Base-by-base conservation (phyloP, 2,797 vertebrate species). In the Chromobotia macracanthus region DNA sequence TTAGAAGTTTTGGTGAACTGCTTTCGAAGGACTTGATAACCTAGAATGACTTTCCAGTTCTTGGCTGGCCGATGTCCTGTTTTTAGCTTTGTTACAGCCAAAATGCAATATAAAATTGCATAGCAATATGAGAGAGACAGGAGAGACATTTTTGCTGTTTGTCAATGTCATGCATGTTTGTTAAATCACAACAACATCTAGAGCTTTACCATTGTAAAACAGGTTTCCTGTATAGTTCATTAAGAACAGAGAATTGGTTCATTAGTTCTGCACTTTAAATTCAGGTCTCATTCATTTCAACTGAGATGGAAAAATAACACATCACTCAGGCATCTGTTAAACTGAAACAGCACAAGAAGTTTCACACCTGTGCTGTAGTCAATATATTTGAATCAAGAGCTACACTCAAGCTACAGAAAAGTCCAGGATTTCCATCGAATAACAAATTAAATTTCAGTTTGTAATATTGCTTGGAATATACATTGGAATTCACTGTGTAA, bases 1-100 rank as follows among this genome's bases (percentile, higher is more conserved):
- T 76, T 56, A 56, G 63, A 76, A 76, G 35, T 76, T 76, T 56
- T 28, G 21, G 63, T 16, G 35, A 31, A 61, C 23, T 48, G 56
- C 38, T 46, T 73, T 61, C 38, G 19, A 12, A 66, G 21, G 50
- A 55, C 48, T 6, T 13, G 19, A n/a, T 65, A 50, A 75, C 73
- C 50, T 51, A 64, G 35, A 46, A 21, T 35, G 25, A 74, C 72
- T 55, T 53, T 64, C 15, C 46, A 31, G 61, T 63, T 21, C 44
- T 74, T 53, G 23, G 6, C 13, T 8, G 28, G 15, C 4, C 18
- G 31, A 63, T 31, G 5, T 5, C 25, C 23, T 64, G 19, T 19
- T 51, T 23, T 58, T 10, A 25, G 1, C 11, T 4, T 9, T 16
- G 72, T 31, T 61, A 31, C 13, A 16, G 23, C 58, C 53, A 56